These are phyloP conservation scores for Cinara cedri DNA, from an alignment of 2,888 invertebrate genomes.

Conservation along the genomic window DNA sequence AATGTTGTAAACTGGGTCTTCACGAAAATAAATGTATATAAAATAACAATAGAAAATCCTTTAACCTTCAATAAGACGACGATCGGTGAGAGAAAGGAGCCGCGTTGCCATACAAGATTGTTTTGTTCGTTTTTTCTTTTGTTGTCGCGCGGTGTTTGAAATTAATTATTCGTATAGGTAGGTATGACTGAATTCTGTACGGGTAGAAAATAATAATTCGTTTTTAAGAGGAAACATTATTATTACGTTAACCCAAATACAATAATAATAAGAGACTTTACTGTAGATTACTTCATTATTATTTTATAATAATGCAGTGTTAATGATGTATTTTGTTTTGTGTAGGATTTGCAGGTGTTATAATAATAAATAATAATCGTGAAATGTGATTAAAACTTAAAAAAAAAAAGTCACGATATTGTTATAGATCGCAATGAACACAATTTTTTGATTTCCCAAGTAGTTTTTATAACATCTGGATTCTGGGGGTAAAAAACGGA, in stretches of 20 bases:
- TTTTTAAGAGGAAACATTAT: not conserved
- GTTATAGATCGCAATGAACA: too few species aligned
- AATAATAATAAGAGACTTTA: not conserved
- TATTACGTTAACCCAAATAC: not conserved
- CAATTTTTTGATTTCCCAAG: too few species aligned
- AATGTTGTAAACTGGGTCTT: conserved; percentile 29
- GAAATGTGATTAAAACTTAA: not conserved
- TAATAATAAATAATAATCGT: not conserved
- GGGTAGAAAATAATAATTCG: not conserved
- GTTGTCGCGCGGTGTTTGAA: not conserved
- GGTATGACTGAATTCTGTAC: not conserved
- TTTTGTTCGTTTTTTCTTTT: conserved; percentile 25
- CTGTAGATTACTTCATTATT: not conserved
- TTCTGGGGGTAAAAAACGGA: too few species aligned
- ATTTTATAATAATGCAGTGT: not conserved
- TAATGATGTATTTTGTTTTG: not conserved
- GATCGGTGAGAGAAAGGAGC: conserved; percentile 27
- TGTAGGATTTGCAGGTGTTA: not conserved
- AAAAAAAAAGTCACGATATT: not conserved
- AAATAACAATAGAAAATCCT: conserved; percentile 40
- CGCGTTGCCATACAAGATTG: not conserved
- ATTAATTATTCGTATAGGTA: not conserved
- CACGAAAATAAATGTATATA: conserved; percentile 29
- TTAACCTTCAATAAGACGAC: conserved; percentile 31
- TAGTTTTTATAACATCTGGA: too few species aligned